Conservation (phyloP, 2,113 vertebrate species). For the Raja brachyura region DNA sequence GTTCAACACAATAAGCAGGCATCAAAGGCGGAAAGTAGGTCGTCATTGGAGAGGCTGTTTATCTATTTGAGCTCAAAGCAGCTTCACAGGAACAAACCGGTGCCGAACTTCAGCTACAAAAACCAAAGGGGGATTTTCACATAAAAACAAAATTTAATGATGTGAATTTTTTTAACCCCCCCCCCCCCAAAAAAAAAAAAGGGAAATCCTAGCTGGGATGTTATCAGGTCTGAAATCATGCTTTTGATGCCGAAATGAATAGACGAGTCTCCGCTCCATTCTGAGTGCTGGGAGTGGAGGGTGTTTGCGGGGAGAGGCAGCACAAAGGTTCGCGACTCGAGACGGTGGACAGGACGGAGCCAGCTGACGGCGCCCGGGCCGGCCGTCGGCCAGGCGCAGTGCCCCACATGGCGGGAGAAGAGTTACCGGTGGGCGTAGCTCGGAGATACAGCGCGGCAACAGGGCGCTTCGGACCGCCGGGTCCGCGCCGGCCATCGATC, state of each 20-base stretch:
- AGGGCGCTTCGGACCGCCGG: too few species aligned
- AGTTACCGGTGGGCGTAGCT: slow-evolving; percentile 23
- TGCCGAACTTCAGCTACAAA: slow-evolving; percentile 33
- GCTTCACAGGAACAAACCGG: slow-evolving; percentile 44
- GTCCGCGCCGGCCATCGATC: too few species aligned
- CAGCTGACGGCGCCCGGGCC: slow-evolving; percentile 46
- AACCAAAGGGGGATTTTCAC: slow-evolving; percentile 44
- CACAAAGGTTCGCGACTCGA: slow-evolving; percentile 58
- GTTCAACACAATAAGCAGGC: slow-evolving; percentile 43
- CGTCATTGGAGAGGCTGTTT: background rate
- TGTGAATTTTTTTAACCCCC: slow-evolving; percentile 42
- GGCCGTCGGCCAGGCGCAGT: slow-evolving; percentile 59
- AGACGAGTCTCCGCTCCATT: slow-evolving; percentile 55
- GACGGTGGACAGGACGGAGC: slow-evolving; percentile 54
- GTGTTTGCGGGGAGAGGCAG: slow-evolving; percentile 56
- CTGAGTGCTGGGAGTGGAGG: slow-evolving; percentile 65
- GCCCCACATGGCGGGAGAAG: slow-evolving; percentile 44
- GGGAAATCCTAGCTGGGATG: slow-evolving; percentile 44
- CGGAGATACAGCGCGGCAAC: too few species aligned
- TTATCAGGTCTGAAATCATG: slow-evolving; percentile 48
- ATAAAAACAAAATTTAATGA: slow-evolving; percentile 15
- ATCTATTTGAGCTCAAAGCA: slow-evolving; percentile 29
- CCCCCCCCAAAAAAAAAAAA: slow-evolving; percentile 42
- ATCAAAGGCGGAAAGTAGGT: slow-evolving; percentile 48
- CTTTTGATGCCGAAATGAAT: slow-evolving; percentile 56